Percentiles rank a stretch among this genome's conserved stretches.
Conservation (phyloP, 2,797 vertebrate species). For the Myotis pilosus region DNA sequence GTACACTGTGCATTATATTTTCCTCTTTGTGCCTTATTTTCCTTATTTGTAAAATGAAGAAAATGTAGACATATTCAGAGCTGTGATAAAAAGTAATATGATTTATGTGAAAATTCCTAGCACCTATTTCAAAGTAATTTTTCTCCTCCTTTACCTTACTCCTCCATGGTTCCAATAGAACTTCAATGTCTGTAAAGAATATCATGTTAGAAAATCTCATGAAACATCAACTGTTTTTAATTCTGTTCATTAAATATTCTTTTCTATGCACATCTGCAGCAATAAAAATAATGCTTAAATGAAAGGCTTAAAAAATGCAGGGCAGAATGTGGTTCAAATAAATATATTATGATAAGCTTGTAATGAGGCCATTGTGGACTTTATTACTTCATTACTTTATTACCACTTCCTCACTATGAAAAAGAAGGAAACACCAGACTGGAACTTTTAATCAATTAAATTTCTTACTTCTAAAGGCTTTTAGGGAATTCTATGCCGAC, state of each 20-base stretch:
- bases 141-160: not conserved
- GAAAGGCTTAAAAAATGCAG: constrained; percentile 18
- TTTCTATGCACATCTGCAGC: not conserved
- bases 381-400: not conserved
- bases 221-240: constrained; percentile 35
- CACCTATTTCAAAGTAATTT: not conserved
- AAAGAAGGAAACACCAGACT: constrained; percentile 19
- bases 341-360: constrained; percentile 9
- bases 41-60: not conserved
- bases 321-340: constrained; percentile 2
- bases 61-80: not conserved
- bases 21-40: not conserved
- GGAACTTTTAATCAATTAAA: constrained; percentile 45
- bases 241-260: not conserved
- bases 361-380: not conserved
- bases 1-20: not conserved
- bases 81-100: not conserved
- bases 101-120: not conserved
- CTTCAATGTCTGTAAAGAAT: not conserved
- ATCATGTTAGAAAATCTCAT: not conserved
- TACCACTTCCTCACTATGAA: not conserved
- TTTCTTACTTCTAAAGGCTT: constrained; percentile 51
- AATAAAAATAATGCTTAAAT: constrained; percentile 22
- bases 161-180: not conserved
- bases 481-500: constrained; percentile 23